Evolutionary conservation across 2,888 invertebrate species (phyloP).

Genomic region (Metacarcinus magister): DNA sequence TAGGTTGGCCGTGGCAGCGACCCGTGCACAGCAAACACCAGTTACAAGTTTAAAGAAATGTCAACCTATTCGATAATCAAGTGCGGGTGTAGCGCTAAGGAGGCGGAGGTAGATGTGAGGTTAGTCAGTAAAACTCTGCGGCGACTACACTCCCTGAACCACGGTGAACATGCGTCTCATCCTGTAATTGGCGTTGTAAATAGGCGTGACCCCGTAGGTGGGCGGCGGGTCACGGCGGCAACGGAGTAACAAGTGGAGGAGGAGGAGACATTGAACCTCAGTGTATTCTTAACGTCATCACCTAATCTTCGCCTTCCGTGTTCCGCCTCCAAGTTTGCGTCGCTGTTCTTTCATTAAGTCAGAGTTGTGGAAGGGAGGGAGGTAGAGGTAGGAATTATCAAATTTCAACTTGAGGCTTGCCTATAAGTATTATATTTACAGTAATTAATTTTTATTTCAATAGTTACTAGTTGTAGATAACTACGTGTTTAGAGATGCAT

Average conservation of each 20-base stretch:
- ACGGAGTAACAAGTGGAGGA: neutral
- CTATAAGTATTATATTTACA: too few species aligned
- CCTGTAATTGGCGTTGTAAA: conserved; percentile 53
- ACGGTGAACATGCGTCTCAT: neutral
- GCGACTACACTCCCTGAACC: neutral
- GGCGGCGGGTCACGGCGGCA: neutral
- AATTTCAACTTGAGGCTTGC: too few species aligned
- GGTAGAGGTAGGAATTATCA: too few species aligned
- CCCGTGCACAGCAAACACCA: neutral
- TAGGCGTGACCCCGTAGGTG: conserved; percentile 43
- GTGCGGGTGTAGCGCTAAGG: neutral
- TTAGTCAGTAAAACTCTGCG: neutral
- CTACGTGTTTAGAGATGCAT: too few species aligned
- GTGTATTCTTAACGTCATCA: neutral
- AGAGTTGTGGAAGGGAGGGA: neutral
- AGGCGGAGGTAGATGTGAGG: neutral
- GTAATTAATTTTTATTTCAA: neutral
- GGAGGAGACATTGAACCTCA: neutral
- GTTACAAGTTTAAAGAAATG: neutral
- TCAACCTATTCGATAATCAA: neutral
- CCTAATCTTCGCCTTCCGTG: neutral
- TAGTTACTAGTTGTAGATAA: neutral
- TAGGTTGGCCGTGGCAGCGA: neutral
- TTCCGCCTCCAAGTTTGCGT: neutral
- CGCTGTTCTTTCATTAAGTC: neutral